Evolutionary conservation across 2,113 vertebrate species (phyloP), one percentile per base, ranked within the genome.

Genomic region (Phasianus colchicus): DNA sequence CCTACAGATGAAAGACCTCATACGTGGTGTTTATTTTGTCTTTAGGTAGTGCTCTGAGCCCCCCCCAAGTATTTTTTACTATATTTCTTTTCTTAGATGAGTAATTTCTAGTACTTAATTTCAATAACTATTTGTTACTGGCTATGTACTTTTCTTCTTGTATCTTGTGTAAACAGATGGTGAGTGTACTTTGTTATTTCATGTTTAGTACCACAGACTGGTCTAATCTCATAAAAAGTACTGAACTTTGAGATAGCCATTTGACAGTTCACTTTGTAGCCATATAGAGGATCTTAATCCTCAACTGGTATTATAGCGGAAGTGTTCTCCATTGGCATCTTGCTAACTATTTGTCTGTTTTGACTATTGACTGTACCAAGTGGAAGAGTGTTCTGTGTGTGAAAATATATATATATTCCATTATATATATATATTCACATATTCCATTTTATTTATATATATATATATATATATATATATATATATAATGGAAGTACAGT

Each of bases 111-210:
- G 57, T 93, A 73, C 83, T 79, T 94, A 78, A 87, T 85, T 54
- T 90, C 65, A 91, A 91, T 97, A 93, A 96, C 89, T 97, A 40
- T 72, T 86, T 93, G 76, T 92, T 93, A 93, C 89, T 97, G 94
- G 97, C 94, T 52, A 11, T 97, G 82, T 96, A 93, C 92, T 96
- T 97, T 97, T 88, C 82, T 83, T 97, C 97, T 96, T 97, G 98
- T 97, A 97, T 97, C 98, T 98, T 98, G 91, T 97, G 96, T 98
- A 95, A 97, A 97, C 97, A 98, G 98, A 98, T 97, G 98, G 98
- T 98, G 98, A 98, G 98, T 99, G 98, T 95, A 94, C 83, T 91
- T 97, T 97, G 97, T 98, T n/a, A 30, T 70, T 95, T 92, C 43
- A 69, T 96, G 96, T 97, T 96, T 4, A 45, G 82, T 95, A 96